A percentile compares a stretch with the other conserved stretches of the same genome.
Evolutionary conservation across 2,113 vertebrate genomes (phyloP).

Genomic region (Garra rufa): DNA sequence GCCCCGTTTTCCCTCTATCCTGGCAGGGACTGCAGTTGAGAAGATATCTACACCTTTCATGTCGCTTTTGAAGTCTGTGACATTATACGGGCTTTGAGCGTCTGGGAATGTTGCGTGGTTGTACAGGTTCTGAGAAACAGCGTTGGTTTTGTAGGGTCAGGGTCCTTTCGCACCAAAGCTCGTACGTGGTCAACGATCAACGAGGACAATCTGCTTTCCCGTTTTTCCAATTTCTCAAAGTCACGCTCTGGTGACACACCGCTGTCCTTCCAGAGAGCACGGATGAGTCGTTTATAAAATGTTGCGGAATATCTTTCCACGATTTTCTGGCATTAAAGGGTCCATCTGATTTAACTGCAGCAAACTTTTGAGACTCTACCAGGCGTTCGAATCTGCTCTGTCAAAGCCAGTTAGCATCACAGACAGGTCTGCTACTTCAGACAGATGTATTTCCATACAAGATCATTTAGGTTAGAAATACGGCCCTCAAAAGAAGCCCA

Average conservation of each 20-base stretch:
- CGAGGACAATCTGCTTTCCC: not conserved
- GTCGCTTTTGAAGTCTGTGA: constrained; percentile 74
- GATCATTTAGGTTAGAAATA: constrained; percentile 42
- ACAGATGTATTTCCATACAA: constrained; percentile 45
- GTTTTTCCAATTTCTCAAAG: constrained; percentile 18
- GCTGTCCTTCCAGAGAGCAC: not conserved
- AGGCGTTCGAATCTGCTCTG: constrained; percentile 49
- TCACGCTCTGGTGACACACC: not conserved
- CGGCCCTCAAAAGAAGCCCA: constrained; percentile 13
- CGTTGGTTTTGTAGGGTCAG: constrained; percentile 5
- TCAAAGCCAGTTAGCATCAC: constrained; percentile 54
- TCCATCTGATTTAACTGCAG: constrained; percentile 63
- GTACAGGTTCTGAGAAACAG: constrained; percentile 36
- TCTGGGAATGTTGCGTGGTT: constrained; percentile 68
- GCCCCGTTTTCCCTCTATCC: constrained; percentile 62
- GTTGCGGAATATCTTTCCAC: constrained; percentile 61
- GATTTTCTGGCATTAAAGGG: constrained; percentile 58
- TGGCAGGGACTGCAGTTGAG: constrained; percentile 60
- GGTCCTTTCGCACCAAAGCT: not conserved
- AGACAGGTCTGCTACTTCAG: constrained; percentile 33
- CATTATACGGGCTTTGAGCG: constrained; percentile 58
- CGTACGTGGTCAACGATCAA: not conserved
- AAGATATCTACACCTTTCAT: constrained; percentile 75
- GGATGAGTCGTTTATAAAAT: constrained; percentile 34
- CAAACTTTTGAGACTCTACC: constrained; percentile 31